Evolutionary conservation across 1,140 invertebrate genomes (phyloP).

Genomic region (Tetramorium alpestre): DNA sequence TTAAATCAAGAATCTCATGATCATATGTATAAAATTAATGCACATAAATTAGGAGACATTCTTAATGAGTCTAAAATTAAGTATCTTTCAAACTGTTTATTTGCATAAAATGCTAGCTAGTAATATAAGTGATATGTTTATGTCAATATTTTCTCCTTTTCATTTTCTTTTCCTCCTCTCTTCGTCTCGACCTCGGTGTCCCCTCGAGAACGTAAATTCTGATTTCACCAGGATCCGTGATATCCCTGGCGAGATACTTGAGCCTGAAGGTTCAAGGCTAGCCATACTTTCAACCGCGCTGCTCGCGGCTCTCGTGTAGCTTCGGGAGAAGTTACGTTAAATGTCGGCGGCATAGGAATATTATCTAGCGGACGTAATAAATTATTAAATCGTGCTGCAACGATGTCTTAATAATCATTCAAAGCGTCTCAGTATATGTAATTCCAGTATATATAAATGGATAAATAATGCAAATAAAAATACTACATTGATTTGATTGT

Average conservation of each 20-base stretch:
- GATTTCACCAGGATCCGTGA: conserved; percentile 51
- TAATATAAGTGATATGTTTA: conserved; percentile 6
- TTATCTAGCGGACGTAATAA: conserved; percentile 41
- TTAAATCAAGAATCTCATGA: background rate
- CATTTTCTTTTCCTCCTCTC: background rate
- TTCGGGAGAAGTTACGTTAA: conserved; percentile 44
- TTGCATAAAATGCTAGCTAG: background rate
- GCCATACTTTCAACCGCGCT: conserved; percentile 30
- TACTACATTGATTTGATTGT: background rate
- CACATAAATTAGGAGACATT: background rate
- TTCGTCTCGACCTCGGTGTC: background rate
- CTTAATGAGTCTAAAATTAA: background rate
- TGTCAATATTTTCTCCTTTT: conserved; percentile 25
- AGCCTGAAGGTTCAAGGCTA: conserved; percentile 64
- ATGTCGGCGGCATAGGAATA: conserved; percentile 40
- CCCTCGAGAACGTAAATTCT: conserved; percentile 49
- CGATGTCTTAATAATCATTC: conserved; percentile 34
- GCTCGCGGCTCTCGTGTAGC: conserved; percentile 36
- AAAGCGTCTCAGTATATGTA: background rate
- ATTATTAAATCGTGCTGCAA: conserved; percentile 36
- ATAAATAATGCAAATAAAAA: background rate
- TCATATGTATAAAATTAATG: background rate
- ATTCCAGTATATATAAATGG: background rate
- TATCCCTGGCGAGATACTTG: conserved; percentile 50
- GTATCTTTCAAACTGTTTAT: background rate